phyloP scores from a whole-genome alignment of 37 sponge, comb jelly and placozoan species.

The Halichondria panicea region DNA sequence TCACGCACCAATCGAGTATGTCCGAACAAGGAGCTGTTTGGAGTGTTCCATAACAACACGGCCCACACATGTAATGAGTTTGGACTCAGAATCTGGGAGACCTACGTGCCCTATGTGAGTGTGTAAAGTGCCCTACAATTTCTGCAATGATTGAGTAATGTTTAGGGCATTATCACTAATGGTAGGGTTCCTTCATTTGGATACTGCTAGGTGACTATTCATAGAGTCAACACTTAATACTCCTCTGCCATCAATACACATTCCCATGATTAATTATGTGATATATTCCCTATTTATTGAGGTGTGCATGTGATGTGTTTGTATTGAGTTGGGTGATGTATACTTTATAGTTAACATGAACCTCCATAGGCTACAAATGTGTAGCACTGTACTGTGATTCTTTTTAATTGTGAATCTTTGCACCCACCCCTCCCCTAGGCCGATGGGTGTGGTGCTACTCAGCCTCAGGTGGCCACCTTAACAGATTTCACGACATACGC shows the following conservation, averaged over 20 bases:
- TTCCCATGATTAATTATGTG: too few species aligned
- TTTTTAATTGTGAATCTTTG: not conserved
- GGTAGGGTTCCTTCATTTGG: too few species aligned
- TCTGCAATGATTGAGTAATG: too few species aligned
- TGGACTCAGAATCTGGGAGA: slow-evolving; percentile 90
- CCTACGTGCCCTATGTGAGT: slow-evolving; percentile 65
- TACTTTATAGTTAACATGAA: too few species aligned
- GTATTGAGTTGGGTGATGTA: too few species aligned
- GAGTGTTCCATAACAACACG: slow-evolving; percentile 71
- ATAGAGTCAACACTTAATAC: too few species aligned
- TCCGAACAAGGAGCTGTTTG: slow-evolving; percentile 80
- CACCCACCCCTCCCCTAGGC: slow-evolving; percentile 13
- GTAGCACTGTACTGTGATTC: too few species aligned
- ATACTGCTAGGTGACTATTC: too few species aligned
- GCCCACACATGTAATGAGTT: slow-evolving; percentile 87
- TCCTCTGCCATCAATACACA: not conserved
- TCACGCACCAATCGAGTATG: slow-evolving; percentile 69
- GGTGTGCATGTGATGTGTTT: too few species aligned
- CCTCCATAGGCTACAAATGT: too few species aligned
- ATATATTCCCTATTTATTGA: too few species aligned
- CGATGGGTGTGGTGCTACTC: slow-evolving; percentile 51
- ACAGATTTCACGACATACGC: slow-evolving; percentile 71
- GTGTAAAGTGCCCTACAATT: not conserved
- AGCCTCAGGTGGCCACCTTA: slow-evolving; percentile 48
- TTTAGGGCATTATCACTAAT: too few species aligned